Evolutionary conservation across 2,888 invertebrate genomes (phyloP).

Genomic region (Brachyptera putata): DNA sequence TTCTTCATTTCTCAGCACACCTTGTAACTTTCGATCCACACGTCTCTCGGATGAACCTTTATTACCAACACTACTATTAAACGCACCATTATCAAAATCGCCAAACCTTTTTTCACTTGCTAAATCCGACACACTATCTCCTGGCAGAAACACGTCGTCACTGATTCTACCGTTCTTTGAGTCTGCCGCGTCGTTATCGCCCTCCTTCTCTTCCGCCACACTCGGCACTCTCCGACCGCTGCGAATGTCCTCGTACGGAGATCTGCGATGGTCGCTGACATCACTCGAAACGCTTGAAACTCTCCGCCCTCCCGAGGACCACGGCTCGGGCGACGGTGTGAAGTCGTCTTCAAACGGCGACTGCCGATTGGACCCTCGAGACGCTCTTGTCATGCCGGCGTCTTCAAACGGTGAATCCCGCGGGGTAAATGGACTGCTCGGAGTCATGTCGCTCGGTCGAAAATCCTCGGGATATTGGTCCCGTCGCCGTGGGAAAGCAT

Average conservation of each 20-base stretch:
- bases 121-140: constrained; percentile 24
- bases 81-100: constrained; percentile 28
- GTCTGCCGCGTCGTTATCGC: constrained; percentile 25
- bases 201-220: constrained; percentile 29
- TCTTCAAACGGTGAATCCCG: constrained; percentile 36
- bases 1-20: too few relatives aligned
- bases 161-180: constrained; percentile 31
- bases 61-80: constrained; percentile 19
- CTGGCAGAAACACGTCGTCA: constrained; percentile 36
- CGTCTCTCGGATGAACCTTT: constrained; percentile 24
- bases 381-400: constrained; percentile 4
- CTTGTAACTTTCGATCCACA: constrained; percentile 24
- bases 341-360: constrained; percentile 69
- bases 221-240: constrained; percentile 28
- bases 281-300: constrained; percentile 38
- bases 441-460: constrained; percentile 17
- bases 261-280: constrained; percentile 36
- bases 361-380: constrained; percentile 41
- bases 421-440: constrained; percentile 29
- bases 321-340: constrained; percentile 43
- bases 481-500: constrained; percentile 14
- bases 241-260: constrained; percentile 33
- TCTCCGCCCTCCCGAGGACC: constrained; percentile 22
- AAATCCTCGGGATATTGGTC: constrained; percentile 9
- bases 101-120: constrained; percentile 23